Evolutionary conservation across 2,113 vertebrate genomes (phyloP).

Genomic region (Trochalopteron elliotii): DNA sequence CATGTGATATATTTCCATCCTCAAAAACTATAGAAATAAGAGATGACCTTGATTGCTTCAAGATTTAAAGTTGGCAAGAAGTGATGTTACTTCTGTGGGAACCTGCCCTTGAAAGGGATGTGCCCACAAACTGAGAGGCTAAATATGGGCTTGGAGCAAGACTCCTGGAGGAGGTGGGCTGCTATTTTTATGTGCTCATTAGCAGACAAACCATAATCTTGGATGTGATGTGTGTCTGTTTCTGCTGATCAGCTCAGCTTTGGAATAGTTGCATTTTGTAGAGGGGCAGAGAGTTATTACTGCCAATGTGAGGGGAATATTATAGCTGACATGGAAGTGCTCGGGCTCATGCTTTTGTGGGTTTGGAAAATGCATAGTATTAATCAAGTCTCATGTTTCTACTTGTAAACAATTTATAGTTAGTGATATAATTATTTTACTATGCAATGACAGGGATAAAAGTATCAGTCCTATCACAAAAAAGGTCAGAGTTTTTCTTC

Average conservation of each 20-base stretch:
- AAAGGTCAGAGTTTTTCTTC: neutral
- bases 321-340: neutral
- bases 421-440: conserved; percentile 42
- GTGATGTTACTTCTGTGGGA: neutral
- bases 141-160: neutral
- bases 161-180: neutral
- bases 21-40: neutral
- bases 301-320: neutral
- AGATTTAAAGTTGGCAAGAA: neutral
- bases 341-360: neutral
- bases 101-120: conserved; percentile 8
- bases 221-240: neutral
- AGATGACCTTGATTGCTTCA: neutral
- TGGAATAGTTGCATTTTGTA: neutral
- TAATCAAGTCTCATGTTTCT: neutral
- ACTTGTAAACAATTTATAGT: conserved; percentile 30
- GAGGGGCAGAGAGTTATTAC: neutral
- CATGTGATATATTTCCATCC: neutral
- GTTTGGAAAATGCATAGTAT: neutral
- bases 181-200: neutral
- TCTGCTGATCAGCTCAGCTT: neutral
- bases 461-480: conserved; percentile 9
- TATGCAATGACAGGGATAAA: conserved; percentile 31
- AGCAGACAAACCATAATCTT: neutral
- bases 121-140: conserved; percentile 1